Conservation (phyloP, 1,140 invertebrate species). For the Augochlora pura region DNA sequence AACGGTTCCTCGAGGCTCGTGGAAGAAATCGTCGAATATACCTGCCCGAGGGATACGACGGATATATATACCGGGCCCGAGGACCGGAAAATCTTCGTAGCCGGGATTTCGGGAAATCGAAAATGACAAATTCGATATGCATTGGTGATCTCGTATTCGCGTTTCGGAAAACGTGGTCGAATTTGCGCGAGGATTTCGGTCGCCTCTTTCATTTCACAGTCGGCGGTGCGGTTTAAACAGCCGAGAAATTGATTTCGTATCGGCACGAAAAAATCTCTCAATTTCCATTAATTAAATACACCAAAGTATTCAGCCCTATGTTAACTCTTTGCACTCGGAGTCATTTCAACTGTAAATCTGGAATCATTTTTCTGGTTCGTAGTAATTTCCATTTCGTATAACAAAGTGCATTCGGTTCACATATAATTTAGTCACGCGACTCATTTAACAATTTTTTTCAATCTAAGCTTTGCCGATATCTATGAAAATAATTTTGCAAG, state of each 20-base stretch:
- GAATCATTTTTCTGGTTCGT: too few species aligned
- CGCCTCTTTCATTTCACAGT: constrained; percentile 36
- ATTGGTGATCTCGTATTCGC: constrained; percentile 49
- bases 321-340: too few species aligned
- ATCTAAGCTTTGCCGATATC: too few species aligned
- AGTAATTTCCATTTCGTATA: too few species aligned
- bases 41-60: constrained; percentile 43
- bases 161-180: constrained; percentile 44
- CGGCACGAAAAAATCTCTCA: neutral
- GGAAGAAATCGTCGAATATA: constrained; percentile 54
- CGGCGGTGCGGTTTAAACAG: constrained; percentile 18
- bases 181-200: constrained; percentile 36
- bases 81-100: constrained; percentile 26
- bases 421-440: too few species aligned
- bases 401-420: too few species aligned
- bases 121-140: constrained; percentile 61
- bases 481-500: too few species aligned
- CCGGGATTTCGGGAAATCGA: constrained; percentile 53
- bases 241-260: constrained; percentile 3
- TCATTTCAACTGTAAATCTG: too few species aligned
- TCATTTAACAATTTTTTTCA: too few species aligned
- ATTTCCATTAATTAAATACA: neutral
- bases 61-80: constrained; percentile 21
- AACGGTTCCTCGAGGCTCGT: constrained; percentile 33
- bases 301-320: neutral